phyloP scores from a whole-genome alignment of 2,113 vertebrate genomes.

The Miniopterus natalensis region DNA sequence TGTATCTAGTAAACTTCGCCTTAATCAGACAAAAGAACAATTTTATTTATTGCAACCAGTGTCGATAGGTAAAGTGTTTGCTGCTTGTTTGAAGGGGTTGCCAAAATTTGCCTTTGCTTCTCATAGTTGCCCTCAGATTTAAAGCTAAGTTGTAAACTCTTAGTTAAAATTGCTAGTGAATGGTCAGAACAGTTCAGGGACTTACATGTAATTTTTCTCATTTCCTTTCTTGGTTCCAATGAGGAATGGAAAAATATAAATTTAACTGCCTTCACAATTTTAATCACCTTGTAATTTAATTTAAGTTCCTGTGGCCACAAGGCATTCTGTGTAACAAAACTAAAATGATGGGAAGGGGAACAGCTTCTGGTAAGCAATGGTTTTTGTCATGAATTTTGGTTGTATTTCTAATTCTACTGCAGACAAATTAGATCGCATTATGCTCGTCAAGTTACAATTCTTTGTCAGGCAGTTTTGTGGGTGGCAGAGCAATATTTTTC shows the following conservation, averaged over 20 bases:
- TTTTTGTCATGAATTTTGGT: conserved; percentile 64
- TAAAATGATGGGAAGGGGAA: conserved; percentile 58
- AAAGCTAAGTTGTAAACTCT: conserved; percentile 50
- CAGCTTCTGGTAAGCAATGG: conserved; percentile 6
- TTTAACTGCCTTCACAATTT: conserved; percentile 70
- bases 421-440: conserved; percentile 34
- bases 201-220: conserved; percentile 59
- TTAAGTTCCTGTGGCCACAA: conserved; percentile 67
- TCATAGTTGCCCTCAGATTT: not conserved
- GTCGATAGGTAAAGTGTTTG: not conserved
- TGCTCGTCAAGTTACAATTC: not conserved
- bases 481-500: not conserved
- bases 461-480: conserved; percentile 51
- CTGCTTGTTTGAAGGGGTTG: not conserved
- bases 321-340: conserved; percentile 67
- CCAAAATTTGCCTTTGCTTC: not conserved
- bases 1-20: conserved; percentile 2
- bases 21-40: conserved; percentile 29
- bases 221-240: conserved; percentile 62
- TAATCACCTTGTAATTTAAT: conserved; percentile 77
- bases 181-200: conserved; percentile 54
- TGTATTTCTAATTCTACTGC: conserved; percentile 58
- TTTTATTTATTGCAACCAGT: not conserved
- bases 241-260: conserved; percentile 70
- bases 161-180: conserved; percentile 54